Percentiles rank a stretch among this genome's conserved stretches.
Evolutionary conservation across 2,888 invertebrate genomes (phyloP).

Genomic region (Anorthoa munda): DNA sequence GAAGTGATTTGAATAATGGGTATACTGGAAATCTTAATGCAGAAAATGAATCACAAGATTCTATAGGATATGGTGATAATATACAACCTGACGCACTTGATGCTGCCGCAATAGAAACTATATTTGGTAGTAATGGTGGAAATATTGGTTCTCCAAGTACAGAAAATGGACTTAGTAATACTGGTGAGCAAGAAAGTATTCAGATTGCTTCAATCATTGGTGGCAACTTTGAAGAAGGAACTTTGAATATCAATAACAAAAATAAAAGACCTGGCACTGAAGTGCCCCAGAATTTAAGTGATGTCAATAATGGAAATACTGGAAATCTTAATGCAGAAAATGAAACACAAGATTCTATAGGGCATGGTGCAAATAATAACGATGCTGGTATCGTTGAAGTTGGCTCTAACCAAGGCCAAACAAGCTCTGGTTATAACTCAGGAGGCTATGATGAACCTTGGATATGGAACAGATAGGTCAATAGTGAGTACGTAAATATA

Average conservation of each 20-base stretch:
- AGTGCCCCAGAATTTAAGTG: neutral
- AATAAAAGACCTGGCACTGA: neutral
- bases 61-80: neutral
- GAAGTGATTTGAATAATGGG: neutral
- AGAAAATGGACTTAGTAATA: neutral
- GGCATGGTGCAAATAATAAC: constrained; percentile 10
- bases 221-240: constrained; percentile 4
- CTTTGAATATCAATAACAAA: neutral
- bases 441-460: constrained; percentile 7
- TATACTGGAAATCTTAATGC: neutral
- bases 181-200: neutral
- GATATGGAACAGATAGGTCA: constrained; percentile 32
- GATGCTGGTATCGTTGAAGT: neutral
- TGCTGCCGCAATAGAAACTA: neutral
- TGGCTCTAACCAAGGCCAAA: neutral
- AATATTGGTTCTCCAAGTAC: neutral
- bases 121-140: neutral
- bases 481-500: neutral
- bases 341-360: neutral
- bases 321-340: neutral
- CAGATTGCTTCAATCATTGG: constrained; percentile 24
- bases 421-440: neutral
- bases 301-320: constrained; percentile 7
- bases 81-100: neutral
- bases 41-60: neutral